A percentile compares a stretch with the other conserved stretches of the same genome.
phyloP scores from a whole-genome alignment of 2,888 invertebrate species.

The Habrosyne pyritoides region DNA sequence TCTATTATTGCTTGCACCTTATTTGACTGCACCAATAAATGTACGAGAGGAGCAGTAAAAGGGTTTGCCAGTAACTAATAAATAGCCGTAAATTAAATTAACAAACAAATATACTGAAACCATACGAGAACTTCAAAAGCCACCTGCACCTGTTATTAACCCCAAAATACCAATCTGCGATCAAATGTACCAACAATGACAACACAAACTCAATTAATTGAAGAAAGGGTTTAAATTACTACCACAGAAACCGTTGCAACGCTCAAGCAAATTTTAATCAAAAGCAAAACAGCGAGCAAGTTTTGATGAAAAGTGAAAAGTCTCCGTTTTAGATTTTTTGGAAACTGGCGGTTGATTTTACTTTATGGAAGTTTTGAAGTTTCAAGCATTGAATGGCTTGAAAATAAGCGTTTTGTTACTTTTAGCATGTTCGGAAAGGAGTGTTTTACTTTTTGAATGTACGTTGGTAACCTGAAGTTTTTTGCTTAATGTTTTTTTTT shows the following conservation, averaged over 20 bases:
- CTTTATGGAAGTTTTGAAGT: background rate
- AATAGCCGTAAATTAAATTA: background rate
- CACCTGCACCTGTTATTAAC: slow-evolving; percentile 30
- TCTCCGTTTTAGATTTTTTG: background rate
- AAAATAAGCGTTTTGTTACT: background rate
- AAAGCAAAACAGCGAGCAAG: slow-evolving; percentile 1
- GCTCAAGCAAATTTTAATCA: slow-evolving; percentile 39
- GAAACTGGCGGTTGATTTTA: background rate
- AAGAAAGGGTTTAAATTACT: slow-evolving; percentile 55
- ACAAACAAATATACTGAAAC: slow-evolving; percentile 9
- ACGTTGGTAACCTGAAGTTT: background rate
- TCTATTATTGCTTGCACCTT: background rate
- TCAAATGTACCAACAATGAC: slow-evolving; percentile 25
- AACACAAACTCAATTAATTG: slow-evolving; percentile 63
- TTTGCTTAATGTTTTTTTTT: background rate
- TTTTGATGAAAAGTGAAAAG: background rate
- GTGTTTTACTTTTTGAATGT: background rate
- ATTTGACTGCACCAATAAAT: background rate
- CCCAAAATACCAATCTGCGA: slow-evolving; percentile 36
- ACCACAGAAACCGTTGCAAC: slow-evolving; percentile 48
- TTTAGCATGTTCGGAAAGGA: background rate
- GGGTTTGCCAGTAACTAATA: background rate
- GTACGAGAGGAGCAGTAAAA: too few relatives aligned
- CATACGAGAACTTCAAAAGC: slow-evolving; percentile 29
- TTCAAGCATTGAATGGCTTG: background rate